Base-by-base conservation (phyloP, 2,888 invertebrate genomes). In the Seira musarum region DNA sequence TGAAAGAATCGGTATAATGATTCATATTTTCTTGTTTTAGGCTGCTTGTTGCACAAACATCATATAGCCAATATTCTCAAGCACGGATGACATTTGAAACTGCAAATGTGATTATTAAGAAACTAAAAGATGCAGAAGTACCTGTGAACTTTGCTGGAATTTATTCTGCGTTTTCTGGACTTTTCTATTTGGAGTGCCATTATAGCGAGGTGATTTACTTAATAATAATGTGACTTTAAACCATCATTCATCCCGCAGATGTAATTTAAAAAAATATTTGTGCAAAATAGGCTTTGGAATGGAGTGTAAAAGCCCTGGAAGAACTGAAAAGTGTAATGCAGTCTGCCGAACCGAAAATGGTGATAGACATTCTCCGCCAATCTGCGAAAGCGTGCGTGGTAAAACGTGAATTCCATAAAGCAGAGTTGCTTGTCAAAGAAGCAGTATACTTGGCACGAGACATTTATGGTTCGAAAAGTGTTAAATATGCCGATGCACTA, bases 301-400 rank as follows among this genome's bases (percentile, higher is more conserved):
- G 95, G 94, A 93, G 94, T 88, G 90, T 93, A 87, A 91, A 93
- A 87, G 96, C 96, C 57, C 90, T 97, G 84, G 90, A 91, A 67
- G 91, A 93, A 87, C 30, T 81, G 24, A 71, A 77, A 21, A 15
- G 30, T 8, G 63, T n/a, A 1, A 90, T 96, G 70, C 91, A 91
- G 6, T 35, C 68, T 64, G 21, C 90, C 91, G 30, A 91, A 93
- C 81, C 93, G 93, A 87, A 93, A 88, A 91, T 94, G 81, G 91
- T 92, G 46, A 92, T 97, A 72, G 96, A 97, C 89, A 94, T 96
- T 72, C 90, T 96, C 53, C 92, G 96, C 66, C 94, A 95, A 88
- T 94, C 95, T 87, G 94, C 95, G 82, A 96, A 96, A 89, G 93
- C 95, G 19, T 96, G 96, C 90, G 95, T 96, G 61, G 93, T 96